phyloP scores from a whole-genome alignment of 2,888 invertebrate species.

The Heliconius ismenius region DNA sequence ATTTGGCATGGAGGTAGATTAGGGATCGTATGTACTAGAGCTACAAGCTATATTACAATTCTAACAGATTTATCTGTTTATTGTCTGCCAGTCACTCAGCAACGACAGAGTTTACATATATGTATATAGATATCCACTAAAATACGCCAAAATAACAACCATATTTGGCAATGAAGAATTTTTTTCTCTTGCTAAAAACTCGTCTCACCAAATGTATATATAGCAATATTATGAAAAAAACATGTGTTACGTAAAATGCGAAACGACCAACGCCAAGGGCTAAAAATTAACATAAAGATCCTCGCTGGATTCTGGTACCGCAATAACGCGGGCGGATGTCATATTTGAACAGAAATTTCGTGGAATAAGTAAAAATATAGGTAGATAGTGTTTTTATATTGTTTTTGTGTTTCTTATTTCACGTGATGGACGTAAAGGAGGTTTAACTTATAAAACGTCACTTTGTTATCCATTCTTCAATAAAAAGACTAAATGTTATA shows the following conservation, averaged over 20 bases:
- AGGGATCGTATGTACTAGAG: no score
- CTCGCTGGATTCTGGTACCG: conserved; percentile 33
- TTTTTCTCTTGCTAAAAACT: conserved; percentile 1
- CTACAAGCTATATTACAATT: no score
- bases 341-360: conserved; percentile 31
- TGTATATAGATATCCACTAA: background rate
- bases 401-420: background rate
- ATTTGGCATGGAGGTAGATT: no score
- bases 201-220: conserved; percentile 9
- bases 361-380: conserved; percentile 25
- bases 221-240: conserved; percentile 24
- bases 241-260: conserved; percentile 38
- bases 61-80: no score
- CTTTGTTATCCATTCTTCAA: no score
- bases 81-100: no score
- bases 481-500: no score
- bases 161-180: background rate
- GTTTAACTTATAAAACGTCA: background rate
- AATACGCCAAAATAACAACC: background rate
- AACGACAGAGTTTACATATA: no score
- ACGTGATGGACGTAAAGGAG: background rate
- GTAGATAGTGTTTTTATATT: conserved; percentile 1
- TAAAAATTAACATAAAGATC: conserved; percentile 42
- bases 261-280: conserved; percentile 41
- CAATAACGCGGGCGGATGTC: conserved; percentile 38